Conservation (phyloP, 2,888 invertebrate genomes). For the Himalopsyche tibetana region DNA sequence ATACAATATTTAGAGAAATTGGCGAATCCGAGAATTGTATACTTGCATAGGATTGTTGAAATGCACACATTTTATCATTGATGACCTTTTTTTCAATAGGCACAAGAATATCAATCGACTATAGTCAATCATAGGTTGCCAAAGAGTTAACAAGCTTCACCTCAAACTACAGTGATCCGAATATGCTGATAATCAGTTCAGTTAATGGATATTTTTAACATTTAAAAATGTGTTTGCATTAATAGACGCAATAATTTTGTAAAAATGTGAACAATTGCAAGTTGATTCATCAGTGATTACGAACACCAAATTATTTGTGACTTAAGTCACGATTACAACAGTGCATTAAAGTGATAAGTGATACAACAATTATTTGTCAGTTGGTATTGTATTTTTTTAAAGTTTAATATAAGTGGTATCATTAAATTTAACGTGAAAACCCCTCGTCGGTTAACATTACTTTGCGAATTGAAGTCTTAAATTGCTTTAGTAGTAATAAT, state of each 20-base stretch:
- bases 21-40: too few species aligned
- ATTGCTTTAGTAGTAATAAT: conserved; percentile 2
- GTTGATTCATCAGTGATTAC: neutral
- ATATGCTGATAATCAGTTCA: too few species aligned
- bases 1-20: too few species aligned
- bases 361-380: conserved; percentile 13
- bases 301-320: conserved; percentile 7
- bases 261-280: conserved; percentile 2
- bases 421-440: conserved; percentile 9
- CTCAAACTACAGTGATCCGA: too few species aligned
- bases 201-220: too few species aligned
- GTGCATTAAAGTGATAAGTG: conserved; percentile 8
- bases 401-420: conserved; percentile 5
- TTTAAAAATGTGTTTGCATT: too few species aligned
- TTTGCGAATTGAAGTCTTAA: conserved; percentile 28
- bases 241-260: neutral
- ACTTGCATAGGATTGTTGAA: too few species aligned
- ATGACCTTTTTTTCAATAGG: too few species aligned
- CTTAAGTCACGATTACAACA: neutral
- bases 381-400: conserved; percentile 14
- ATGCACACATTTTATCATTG: too few species aligned
- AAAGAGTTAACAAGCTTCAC: too few species aligned
- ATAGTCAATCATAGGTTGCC: too few species aligned
- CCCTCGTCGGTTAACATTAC: neutral
- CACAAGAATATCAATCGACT: too few species aligned